Percentiles rank a stretch among this genome's conserved stretches.
Evolutionary conservation across 2,888 invertebrate species (phyloP).

Genomic region (Drosophila rubida): DNA sequence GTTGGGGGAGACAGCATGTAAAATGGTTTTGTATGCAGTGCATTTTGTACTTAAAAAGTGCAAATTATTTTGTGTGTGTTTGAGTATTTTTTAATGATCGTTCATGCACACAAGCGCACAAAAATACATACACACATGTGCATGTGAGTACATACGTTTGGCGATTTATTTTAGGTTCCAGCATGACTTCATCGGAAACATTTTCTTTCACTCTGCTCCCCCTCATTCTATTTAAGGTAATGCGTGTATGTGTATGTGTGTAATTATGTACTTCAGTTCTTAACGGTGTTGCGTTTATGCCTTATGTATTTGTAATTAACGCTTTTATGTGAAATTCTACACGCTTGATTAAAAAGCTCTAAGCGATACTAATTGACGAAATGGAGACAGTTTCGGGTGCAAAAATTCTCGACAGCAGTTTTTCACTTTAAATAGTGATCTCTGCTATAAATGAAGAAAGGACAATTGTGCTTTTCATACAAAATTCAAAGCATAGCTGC

Average conservation of each 20-base stretch:
- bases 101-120: constrained; percentile 13
- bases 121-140: constrained; percentile 11
- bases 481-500: too few species aligned
- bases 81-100: constrained; percentile 68
- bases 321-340: constrained; percentile 70
- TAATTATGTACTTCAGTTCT: constrained; percentile 61
- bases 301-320: constrained; percentile 66
- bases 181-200: constrained; percentile 73
- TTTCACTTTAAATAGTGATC: constrained; percentile 22
- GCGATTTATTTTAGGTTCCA: constrained; percentile 75
- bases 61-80: constrained; percentile 57
- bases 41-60: constrained; percentile 75
- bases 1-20: constrained; percentile 38
- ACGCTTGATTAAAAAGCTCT: constrained; percentile 57
- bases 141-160: constrained; percentile 25
- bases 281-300: constrained; percentile 52
- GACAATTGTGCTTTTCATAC: not conserved
- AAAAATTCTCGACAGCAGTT: constrained; percentile 17
- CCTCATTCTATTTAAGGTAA: constrained; percentile 10
- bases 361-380: constrained; percentile 64
- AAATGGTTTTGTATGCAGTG: constrained; percentile 64
- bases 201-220: constrained; percentile 43
- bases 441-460: not conserved
- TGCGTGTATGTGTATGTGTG: constrained; percentile 18
- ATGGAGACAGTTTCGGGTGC: constrained; percentile 49